A percentile compares a stretch with the other conserved stretches of the same genome.
Conservation (phyloP, 2,797 vertebrate species). For the Malurus splendens region DNA sequence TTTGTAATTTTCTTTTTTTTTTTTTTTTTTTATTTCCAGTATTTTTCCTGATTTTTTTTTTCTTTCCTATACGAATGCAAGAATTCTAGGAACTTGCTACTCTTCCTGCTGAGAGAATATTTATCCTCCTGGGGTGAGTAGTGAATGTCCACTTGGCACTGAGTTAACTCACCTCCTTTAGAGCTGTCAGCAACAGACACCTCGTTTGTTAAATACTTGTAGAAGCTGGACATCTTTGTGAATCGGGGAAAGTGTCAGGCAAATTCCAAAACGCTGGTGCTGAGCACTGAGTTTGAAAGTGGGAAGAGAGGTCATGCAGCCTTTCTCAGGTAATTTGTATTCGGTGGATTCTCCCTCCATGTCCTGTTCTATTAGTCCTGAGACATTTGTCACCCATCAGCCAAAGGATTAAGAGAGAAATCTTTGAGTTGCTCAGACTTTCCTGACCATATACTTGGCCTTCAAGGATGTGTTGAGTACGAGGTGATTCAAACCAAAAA, state of each 20-base stretch:
- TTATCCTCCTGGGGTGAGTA: not conserved
- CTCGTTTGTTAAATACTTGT: not conserved
- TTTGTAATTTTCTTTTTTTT: not conserved
- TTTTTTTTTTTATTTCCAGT: not conserved
- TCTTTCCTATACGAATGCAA: not conserved
- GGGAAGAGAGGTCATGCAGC: not conserved
- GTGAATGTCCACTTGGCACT: not conserved
- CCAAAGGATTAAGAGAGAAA: constrained; percentile 37
- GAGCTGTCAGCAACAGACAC: not conserved
- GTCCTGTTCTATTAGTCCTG: constrained; percentile 31
- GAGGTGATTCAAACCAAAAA: constrained; percentile 39
- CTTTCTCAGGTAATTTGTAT: constrained; percentile 15
- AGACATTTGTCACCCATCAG: constrained; percentile 33
- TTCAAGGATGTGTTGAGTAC: constrained; percentile 28
- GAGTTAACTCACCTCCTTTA: not conserved
- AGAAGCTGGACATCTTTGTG: not conserved
- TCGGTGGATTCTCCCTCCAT: not conserved
- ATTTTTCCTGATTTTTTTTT: not conserved
- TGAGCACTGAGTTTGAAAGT: not conserved
- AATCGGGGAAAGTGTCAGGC: not conserved
- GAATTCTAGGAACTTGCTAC: not conserved
- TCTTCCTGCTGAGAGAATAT: not conserved
- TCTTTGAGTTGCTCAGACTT: constrained; percentile 36
- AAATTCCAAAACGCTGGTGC: not conserved
- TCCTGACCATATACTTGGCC: constrained; percentile 16